Base-by-base conservation (phyloP, 1,140 invertebrate species). In the Adoxophyes honmai region DNA sequence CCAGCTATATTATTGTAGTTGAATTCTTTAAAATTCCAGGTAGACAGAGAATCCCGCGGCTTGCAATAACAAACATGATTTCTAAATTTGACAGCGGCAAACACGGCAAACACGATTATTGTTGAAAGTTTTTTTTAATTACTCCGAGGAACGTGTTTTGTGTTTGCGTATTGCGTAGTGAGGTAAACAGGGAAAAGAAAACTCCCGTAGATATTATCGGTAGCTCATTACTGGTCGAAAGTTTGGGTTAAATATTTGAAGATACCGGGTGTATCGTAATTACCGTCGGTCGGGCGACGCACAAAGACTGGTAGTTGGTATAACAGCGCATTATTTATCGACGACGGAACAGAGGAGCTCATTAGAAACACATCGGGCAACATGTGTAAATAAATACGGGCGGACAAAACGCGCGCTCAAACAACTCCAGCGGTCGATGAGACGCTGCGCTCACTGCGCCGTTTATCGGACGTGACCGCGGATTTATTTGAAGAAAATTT, bases 171-270 rank as follows among this genome's bases (percentile, higher is more conserved):
- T 80, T 80, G 42, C 16, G 42, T 44, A 44, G 39, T 44, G 39
- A 77, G 70, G 72, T 75, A 80, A 82, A 77, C 66, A 78, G 58
- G 75, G 74, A 78, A 77, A 68, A 76, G 83, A 82, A 81, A 81
- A 73, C 70, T 60, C 42, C 57, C 52, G 57, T 62, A 57, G 52
- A 70, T 57, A 73, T 72, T 81, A 84, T 81, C 78, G 80, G 85
- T 83, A 88, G 82, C 85, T 81, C 72, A 85, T 82, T 86, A 88
- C 84, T 75, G 74, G 78, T 75, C 55, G 79, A 86, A 88, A 88
- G 81, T 88, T 88, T 81, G 78, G 72, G 62, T 44, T 64, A 88
- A 88, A 85, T 88, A 85, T 88, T 88, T 88, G 76, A 77, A 62
- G 68, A 68, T 76, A 68, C 72, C 67, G 64, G 54, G 68, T 69